A percentile compares a stretch with the other conserved stretches of the same genome.
Evolutionary conservation across 2,113 vertebrate genomes (phyloP).

Genomic region (Nothoprocta perdicaria): DNA sequence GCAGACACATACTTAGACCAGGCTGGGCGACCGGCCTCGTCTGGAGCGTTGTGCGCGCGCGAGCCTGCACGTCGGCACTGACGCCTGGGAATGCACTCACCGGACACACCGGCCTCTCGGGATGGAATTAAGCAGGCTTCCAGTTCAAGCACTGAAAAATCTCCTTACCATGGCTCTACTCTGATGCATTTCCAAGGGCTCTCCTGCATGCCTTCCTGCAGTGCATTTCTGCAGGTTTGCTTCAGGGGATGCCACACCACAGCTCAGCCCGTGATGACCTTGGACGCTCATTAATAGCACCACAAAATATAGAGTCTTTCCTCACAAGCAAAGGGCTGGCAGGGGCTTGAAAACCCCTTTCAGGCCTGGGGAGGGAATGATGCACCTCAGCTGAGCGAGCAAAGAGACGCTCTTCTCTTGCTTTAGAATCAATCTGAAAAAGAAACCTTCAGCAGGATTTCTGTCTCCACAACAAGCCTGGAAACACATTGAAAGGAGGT

Average conservation of each 20-base stretch:
- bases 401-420: background rate
- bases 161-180: background rate
- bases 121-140: background rate
- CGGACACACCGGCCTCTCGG: background rate
- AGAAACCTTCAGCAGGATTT: slow-evolving; percentile 18
- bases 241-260: background rate
- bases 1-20: background rate
- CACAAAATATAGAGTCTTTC: slow-evolving; percentile 13
- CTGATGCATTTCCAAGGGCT: background rate
- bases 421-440: background rate
- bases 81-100: background rate
- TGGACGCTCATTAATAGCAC: slow-evolving; percentile 20
- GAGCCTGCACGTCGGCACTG: accelerated
- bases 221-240: background rate
- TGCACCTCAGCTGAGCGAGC: background rate
- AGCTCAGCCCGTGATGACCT: background rate
- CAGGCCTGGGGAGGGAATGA: background rate
- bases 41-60: background rate
- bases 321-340: background rate
- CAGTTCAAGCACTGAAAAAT: background rate
- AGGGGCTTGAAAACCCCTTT: slow-evolving; percentile 22
- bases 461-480: slow-evolving; percentile 31
- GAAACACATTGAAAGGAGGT: background rate
- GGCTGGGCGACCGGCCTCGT: background rate
- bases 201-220: too few relatives aligned